Conservation (phyloP, 1,140 invertebrate genomes). For the Phymastichus coffea region DNA sequence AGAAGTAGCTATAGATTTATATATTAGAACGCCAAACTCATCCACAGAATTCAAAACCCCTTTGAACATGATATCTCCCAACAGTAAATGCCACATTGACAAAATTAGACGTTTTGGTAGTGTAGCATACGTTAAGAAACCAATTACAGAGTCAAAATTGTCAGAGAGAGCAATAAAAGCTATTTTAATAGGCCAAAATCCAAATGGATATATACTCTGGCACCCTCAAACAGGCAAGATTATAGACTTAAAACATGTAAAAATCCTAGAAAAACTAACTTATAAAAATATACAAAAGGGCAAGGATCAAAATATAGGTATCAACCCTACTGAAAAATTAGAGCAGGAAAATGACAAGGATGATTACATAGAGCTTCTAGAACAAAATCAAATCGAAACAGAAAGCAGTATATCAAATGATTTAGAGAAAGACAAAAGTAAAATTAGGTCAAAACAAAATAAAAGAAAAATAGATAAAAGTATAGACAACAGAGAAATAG, state of each 20-base stretch:
- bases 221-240: not conserved
- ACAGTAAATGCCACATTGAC: slow-evolving; percentile 10
- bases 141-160: not conserved
- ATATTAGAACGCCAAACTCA: slow-evolving; percentile 35
- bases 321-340: too few species aligned
- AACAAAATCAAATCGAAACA: too few species aligned
- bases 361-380: too few species aligned
- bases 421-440: not conserved
- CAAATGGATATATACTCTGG: not conserved
- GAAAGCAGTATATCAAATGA: not conserved
- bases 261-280: not conserved
- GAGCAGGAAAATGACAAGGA: too few species aligned
- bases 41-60: not conserved
- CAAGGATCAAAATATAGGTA: too few species aligned
- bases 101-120: slow-evolving; percentile 23
- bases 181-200: not conserved
- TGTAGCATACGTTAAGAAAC: slow-evolving; percentile 16
- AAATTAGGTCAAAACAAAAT: too few species aligned
- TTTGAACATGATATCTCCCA: slow-evolving; percentile 21
- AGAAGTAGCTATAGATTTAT: slow-evolving; percentile 30
- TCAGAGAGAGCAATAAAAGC: not conserved
- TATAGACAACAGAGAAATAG: not conserved
- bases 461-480: not conserved
- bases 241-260: not conserved
- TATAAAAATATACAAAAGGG: too few species aligned